Conservation (phyloP, 2,797 vertebrate species). For the Microctenopoma lineatum region DNA sequence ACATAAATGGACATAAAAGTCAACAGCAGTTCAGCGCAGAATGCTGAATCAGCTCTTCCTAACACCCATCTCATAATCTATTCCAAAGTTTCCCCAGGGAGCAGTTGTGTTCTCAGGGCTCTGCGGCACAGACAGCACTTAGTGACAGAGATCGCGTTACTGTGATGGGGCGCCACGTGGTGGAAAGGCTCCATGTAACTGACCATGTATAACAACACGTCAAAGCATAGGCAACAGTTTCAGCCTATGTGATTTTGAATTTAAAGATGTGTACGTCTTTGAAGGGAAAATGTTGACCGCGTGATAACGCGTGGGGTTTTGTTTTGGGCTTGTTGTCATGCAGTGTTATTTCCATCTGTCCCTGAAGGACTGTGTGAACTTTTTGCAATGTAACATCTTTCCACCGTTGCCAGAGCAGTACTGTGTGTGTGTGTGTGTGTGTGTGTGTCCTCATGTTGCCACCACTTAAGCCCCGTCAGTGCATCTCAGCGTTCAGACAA, state of each 20-base stretch:
- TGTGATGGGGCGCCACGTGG: conserved; percentile 14
- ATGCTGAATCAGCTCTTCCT: conserved; percentile 72
- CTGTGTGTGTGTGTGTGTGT: not conserved
- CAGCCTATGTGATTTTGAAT: conserved; percentile 11
- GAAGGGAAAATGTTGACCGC: not conserved
- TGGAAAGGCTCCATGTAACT: conserved; percentile 31
- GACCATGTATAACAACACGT: conserved; percentile 35
- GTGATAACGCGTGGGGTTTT: conserved; percentile 11
- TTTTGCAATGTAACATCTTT: conserved; percentile 21
- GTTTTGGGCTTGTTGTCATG: conserved; percentile 34
- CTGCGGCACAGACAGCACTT: conserved; percentile 55
- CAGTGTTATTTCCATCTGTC: conserved; percentile 26
- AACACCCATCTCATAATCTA: conserved; percentile 60
- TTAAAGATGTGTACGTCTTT: not conserved
- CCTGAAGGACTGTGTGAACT: conserved; percentile 16
- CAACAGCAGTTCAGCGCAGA: not conserved
- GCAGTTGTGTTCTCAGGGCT: conserved; percentile 61
- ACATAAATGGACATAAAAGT: too few species aligned
- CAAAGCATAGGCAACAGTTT: conserved; percentile 14
- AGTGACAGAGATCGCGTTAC: conserved; percentile 63
- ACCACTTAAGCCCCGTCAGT: conserved; percentile 20
- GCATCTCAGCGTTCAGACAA: conserved; percentile 40
- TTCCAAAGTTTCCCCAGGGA: conserved; percentile 71
- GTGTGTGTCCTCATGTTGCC: conserved; percentile 11
- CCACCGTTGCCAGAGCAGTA: conserved; percentile 51